phyloP scores from a whole-genome alignment of 2,888 invertebrate genomes.

The Stenichneumon culpator region DNA sequence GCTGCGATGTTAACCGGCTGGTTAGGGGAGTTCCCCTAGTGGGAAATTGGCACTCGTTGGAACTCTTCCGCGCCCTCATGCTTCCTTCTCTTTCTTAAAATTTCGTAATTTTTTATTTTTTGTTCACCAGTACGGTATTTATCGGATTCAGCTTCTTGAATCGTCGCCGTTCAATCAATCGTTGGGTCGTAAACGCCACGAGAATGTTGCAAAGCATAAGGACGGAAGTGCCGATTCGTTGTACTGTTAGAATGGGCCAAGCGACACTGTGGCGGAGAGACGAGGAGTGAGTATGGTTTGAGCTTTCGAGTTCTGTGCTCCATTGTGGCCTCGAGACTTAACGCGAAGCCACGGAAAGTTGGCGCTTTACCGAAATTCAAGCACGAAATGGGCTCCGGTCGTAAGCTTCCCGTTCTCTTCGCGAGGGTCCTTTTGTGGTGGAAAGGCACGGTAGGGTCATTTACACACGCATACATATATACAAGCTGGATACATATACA shows the following conservation, averaged over 20 bases:
- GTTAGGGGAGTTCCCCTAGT: no score
- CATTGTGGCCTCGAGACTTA: conserved; percentile 25
- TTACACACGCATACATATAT: not conserved
- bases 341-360: conserved; percentile 51
- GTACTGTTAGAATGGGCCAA: not conserved
- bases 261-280: not conserved
- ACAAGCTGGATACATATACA: not conserved
- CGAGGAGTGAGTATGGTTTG: conserved; percentile 5
- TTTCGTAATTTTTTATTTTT: not conserved
- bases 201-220: not conserved
- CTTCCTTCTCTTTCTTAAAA: not conserved
- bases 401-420: not conserved
- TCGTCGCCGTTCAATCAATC: conserved; percentile 16
- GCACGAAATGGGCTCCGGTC: conserved; percentile 34
- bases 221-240: conserved; percentile 4
- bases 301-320: not conserved
- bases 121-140: not conserved
- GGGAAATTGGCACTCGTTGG: no score
- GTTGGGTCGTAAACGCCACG: not conserved
- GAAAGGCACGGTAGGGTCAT: not conserved
- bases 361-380: conserved; percentile 53
- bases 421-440: conserved; percentile 29
- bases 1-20: no score
- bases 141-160: not conserved
- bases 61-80: not conserved